Evolutionary conservation across 2,888 invertebrate species (phyloP), one percentile per base, ranked within the genome.

Genomic region (Seira ritae): DNA sequence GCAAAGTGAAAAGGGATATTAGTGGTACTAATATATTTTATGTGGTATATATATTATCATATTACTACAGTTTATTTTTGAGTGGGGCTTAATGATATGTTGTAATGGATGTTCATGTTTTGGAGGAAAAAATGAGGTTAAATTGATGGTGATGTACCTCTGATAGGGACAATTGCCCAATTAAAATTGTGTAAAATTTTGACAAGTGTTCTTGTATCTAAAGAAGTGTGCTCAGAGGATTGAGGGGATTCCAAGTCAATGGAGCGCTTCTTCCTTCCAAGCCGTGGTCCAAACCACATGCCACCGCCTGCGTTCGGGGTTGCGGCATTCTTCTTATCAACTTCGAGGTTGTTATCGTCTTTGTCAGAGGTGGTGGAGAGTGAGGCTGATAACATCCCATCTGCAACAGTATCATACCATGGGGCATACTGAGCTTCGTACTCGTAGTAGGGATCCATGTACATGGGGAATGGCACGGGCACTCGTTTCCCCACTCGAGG

Each of bases 281-380:
- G 91, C 65, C 94, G 91, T 0, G 94, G 94, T 50, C 94, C 95
- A 88, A 94, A 94, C 95, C 94, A 95, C 91, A 94, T 92, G 0
- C 92, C 88, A 70, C 80, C 77, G 19, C 77, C 72, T 10, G 81
- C 70, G 67, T 84, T 86, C 8, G 68, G 69, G 4, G 70, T 62
- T 6, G 84, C 50, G 0, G 55, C 72, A 55, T 79, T 84, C 31
- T 87, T 75, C 77, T 88, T 88, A 72, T 87, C 87, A 37, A 77
- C 55, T 10, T 86, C 86, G 46, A 74, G n/a, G 22, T 80, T 75
- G 31, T 10, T 31, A 17, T 78, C 84, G 66, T 86, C 85, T 12
- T 60, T 67, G 42, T 87, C 86, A 1, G 65, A 22, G 37, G 46
- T 50, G 8, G 66, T 42, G 20, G 81, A 19, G 22, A 37, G 65